Evolutionary conservation across 2,113 vertebrate species (phyloP).

Genomic region (Lates calcarifer): DNA sequence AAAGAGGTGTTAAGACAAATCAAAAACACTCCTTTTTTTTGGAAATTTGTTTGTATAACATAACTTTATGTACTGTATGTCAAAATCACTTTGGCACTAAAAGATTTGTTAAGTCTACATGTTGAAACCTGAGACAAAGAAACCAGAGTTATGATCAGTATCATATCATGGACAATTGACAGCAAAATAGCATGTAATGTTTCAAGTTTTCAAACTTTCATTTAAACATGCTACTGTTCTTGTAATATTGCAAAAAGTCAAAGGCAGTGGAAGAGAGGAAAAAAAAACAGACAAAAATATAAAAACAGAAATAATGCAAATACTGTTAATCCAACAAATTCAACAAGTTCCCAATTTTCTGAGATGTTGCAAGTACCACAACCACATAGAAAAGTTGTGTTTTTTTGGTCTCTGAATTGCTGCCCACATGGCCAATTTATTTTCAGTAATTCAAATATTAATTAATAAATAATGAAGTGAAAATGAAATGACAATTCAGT

Average conservation of each 20-base stretch:
- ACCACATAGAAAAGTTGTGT: neutral
- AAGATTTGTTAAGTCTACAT: neutral
- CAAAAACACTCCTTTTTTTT: neutral
- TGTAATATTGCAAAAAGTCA: neutral
- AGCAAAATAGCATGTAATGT: neutral
- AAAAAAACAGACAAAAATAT: neutral
- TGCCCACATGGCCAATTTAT: neutral
- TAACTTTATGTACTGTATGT: conserved; percentile 11
- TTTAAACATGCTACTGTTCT: neutral
- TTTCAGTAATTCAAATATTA: neutral
- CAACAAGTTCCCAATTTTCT: neutral
- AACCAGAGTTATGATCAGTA: neutral
- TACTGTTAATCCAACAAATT: conserved; percentile 50
- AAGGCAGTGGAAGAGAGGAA: neutral
- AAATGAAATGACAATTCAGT: neutral
- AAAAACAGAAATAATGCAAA: conserved; percentile 49
- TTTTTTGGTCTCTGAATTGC: neutral
- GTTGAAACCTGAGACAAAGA: neutral
- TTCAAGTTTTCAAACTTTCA: conserved; percentile 20
- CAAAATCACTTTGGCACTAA: neutral
- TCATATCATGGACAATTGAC: neutral
- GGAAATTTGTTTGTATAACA: neutral
- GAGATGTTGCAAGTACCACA: neutral
- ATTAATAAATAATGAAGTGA: conserved; percentile 20
- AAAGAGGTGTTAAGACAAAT: neutral